Conservation (phyloP, 2,888 invertebrate genomes). For the Ceriagrion tenellum region DNA sequence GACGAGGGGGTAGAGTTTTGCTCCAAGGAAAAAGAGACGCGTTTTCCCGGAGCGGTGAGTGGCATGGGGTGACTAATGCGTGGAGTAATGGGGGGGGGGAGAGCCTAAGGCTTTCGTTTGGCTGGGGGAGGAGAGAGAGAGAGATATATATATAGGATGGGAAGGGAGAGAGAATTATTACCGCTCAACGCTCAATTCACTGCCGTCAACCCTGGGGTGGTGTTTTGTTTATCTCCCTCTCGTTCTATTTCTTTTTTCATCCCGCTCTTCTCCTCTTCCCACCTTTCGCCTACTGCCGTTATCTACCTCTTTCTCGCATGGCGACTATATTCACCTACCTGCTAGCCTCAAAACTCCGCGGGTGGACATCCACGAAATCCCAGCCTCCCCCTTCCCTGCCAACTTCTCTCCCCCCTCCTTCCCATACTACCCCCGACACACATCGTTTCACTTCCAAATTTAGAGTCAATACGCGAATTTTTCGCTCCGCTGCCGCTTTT, state of each 20-base stretch:
- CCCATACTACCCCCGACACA: neutral
- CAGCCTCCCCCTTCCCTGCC: neutral
- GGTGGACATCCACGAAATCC: too few species aligned
- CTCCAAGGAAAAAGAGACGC: neutral
- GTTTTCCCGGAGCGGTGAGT: neutral
- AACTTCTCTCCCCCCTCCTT: neutral
- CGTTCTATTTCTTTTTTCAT: too few species aligned
- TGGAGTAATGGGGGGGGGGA: neutral
- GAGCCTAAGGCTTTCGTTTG: neutral
- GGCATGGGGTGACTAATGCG: conserved; percentile 23
- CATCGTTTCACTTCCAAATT: conserved; percentile 19
- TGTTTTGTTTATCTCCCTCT: neutral
- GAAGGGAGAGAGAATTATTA: conserved; percentile 26
- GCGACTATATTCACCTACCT: too few species aligned
- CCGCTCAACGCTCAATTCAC: conserved; percentile 58
- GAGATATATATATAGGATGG: too few species aligned
- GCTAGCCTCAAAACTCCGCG: too few species aligned
- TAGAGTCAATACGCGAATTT: neutral
- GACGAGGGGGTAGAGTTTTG: neutral
- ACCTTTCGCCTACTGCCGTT: too few species aligned
- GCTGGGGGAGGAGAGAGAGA: neutral
- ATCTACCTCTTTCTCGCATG: too few species aligned
- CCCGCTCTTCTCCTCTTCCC: too few species aligned
- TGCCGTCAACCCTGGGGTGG: neutral
- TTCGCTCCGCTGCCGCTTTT: neutral